Percentiles rank a stretch among this genome's conserved stretches.
Conservation (phyloP, 2,797 vertebrate species). For the Pipistrellus nathusii region DNA sequence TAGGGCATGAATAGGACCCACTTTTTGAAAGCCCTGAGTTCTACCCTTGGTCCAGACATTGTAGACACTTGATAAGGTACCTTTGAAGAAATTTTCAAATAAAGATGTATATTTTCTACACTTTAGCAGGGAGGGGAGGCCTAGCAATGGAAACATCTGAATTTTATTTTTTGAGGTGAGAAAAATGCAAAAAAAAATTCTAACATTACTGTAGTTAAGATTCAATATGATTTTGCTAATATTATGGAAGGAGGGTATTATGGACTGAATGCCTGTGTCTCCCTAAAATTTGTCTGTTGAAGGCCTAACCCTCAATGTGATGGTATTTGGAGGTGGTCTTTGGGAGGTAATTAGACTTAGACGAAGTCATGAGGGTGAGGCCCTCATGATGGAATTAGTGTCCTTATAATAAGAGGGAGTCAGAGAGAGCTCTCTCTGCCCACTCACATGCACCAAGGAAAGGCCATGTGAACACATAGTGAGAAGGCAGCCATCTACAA, state of each 20-base stretch:
- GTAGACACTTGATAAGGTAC: not conserved
- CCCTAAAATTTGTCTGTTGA: not conserved
- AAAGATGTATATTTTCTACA: constrained; percentile 29
- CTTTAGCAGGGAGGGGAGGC: not conserved
- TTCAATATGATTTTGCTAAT: not conserved
- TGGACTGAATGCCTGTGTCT: not conserved
- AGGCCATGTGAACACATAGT: not conserved
- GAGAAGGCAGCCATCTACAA: not conserved
- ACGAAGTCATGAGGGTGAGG: not conserved
- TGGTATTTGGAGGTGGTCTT: not conserved
- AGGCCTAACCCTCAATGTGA: not conserved
- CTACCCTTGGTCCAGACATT: constrained; percentile 15
- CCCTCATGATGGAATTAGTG: not conserved
- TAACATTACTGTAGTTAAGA: not conserved
- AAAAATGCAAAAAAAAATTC: not conserved
- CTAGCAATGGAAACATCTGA: not conserved
- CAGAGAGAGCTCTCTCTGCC: not conserved
- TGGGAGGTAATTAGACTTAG: not conserved
- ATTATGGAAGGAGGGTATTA: not conserved
- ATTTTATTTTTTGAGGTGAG: not conserved
- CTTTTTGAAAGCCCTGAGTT: constrained; percentile 11
- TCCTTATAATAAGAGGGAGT: not conserved
- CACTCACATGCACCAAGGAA: not conserved
- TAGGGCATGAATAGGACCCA: not conserved
- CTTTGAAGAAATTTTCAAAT: constrained; percentile 29